These are phyloP conservation scores for Pygocentrus nattereri DNA, from an alignment of 2,797 vertebrate species.

Conservation along the genomic window DNA sequence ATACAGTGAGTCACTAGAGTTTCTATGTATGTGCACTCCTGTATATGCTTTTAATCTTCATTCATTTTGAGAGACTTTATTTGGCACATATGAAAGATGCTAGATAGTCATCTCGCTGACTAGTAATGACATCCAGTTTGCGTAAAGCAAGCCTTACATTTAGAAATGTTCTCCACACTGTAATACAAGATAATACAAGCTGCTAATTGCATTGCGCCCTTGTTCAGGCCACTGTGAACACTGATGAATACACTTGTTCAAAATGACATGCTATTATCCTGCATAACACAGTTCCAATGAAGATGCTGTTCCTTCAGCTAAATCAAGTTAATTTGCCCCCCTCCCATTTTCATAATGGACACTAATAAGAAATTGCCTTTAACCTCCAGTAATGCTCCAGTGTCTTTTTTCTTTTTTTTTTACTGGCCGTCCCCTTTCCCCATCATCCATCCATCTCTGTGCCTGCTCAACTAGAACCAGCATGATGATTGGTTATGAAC, in stretches of 20 bases:
- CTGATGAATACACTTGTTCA: slow-evolving; percentile 33
- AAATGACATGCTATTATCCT: slow-evolving; percentile 41
- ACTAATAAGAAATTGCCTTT: slow-evolving; percentile 52
- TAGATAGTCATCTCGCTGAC: not conserved
- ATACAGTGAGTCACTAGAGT: too few species aligned
- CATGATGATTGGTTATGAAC: slow-evolving; percentile 79
- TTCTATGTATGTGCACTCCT: too few species aligned
- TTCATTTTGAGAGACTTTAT: too few species aligned
- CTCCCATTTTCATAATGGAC: slow-evolving; percentile 45
- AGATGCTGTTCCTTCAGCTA: slow-evolving; percentile 34
- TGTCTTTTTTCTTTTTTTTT: slow-evolving; percentile 63
- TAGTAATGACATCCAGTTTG: not conserved
- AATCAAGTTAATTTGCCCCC: slow-evolving; percentile 56
- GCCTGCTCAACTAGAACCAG: slow-evolving; percentile 75
- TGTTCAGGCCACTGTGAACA: slow-evolving; percentile 13
- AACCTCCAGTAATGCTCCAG: slow-evolving; percentile 46
- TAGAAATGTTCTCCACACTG: not conserved
- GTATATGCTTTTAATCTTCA: too few species aligned
- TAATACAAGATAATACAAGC: slow-evolving; percentile 1
- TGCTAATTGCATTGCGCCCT: not conserved
- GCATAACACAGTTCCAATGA: slow-evolving; percentile 35
- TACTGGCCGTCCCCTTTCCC: slow-evolving; percentile 64
- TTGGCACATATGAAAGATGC: too few species aligned
- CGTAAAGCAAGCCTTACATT: not conserved
- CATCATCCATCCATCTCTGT: slow-evolving; percentile 52